These are phyloP conservation scores for Artibeus jamaicensis DNA, from an alignment of 2,797 vertebrate genomes.

Conservation along the genomic window DNA sequence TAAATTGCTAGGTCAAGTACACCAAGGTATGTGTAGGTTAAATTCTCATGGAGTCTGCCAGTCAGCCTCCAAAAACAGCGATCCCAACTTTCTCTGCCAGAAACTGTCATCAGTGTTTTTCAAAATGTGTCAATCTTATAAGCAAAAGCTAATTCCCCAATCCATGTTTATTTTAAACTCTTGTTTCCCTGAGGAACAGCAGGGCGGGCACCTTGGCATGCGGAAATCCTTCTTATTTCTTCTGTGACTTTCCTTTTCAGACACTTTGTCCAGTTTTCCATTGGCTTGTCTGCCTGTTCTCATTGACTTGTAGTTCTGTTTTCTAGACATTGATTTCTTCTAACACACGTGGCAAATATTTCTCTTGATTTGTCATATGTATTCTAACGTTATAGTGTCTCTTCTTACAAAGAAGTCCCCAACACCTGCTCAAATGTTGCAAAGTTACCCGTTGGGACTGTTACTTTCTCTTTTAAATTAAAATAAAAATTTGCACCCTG, in stretches of 20 bases:
- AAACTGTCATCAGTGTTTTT: background rate
- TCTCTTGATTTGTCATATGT: background rate
- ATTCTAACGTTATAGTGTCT: background rate
- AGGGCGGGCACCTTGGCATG: background rate
- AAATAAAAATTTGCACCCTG: background rate
- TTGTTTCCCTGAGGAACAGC: background rate
- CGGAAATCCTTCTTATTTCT: background rate
- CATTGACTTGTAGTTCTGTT: background rate
- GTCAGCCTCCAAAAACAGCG: background rate
- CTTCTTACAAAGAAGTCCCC: background rate
- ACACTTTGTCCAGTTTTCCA: background rate
- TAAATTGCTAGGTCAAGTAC: background rate
- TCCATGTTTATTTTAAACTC: background rate
- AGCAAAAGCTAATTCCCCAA: background rate
- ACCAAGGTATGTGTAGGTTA: background rate
- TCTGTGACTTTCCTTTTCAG: background rate
- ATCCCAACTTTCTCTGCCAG: background rate
- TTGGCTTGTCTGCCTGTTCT: background rate
- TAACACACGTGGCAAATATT: background rate
- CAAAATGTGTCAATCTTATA: background rate
- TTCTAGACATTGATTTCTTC: background rate
- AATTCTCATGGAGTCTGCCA: background rate
- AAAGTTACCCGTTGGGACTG: background rate
- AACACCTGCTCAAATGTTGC: background rate
- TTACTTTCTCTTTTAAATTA: background rate